Percentiles rank a stretch among this genome's conserved stretches.
These are phyloP conservation scores for Dolichoris vasculosae DNA, from an alignment of 1,140 invertebrate species.

Conservation along the genomic window DNA sequence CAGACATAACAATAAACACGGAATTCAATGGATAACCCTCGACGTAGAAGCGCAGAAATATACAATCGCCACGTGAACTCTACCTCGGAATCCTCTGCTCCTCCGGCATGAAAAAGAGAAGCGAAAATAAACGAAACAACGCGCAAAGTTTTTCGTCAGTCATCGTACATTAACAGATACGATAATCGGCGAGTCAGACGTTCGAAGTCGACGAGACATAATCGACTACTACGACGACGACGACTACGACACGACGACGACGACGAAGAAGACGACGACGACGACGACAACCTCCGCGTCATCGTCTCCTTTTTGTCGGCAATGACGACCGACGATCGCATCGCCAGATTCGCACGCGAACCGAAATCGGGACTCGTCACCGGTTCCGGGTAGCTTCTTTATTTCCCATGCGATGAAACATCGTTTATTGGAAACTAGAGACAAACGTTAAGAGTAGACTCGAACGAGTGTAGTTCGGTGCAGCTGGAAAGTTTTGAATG, in stretches of 20 bases:
- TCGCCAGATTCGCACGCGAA: neutral
- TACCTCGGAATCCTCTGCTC: too few species aligned
- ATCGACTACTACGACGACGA: neutral
- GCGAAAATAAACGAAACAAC: neutral
- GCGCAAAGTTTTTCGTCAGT: neutral
- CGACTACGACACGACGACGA: too few species aligned
- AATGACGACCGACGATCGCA: neutral
- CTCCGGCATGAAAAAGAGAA: neutral
- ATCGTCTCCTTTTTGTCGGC: neutral
- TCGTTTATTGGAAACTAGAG: too few species aligned
- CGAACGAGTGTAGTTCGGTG: too few species aligned
- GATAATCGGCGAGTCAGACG: neutral
- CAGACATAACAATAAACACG: too few species aligned
- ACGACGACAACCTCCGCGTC: neutral
- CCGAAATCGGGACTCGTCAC: neutral
- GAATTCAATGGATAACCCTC: too few species aligned
- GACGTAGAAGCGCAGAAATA: neutral
- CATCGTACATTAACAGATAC: neutral
- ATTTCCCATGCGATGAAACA: too few species aligned
- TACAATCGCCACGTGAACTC: too few species aligned
- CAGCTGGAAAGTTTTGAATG: too few species aligned
- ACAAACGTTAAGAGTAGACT: too few species aligned
- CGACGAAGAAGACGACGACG: too few species aligned
- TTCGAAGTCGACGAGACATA: neutral
- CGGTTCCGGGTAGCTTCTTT: neutral